Percentiles rank a stretch among this genome's conserved stretches.
Conservation (phyloP, 2,888 invertebrate species). For the Bruchidius siliquastri region DNA sequence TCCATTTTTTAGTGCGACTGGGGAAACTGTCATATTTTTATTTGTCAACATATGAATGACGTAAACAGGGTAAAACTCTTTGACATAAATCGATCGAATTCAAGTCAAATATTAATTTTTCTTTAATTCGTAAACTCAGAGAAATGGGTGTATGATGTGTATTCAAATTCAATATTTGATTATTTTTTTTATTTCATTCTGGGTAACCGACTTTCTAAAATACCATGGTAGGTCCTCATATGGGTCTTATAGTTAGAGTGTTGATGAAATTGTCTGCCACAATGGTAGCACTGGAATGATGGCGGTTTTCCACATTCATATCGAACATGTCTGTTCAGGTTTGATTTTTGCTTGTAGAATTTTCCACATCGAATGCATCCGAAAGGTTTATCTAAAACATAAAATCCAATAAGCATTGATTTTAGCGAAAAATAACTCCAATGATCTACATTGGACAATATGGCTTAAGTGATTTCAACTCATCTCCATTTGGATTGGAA, state of each 20-base stretch:
- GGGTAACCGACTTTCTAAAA: neutral
- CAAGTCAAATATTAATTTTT: no score
- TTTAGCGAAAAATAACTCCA: no score
- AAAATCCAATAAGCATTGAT: neutral
- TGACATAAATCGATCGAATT: no score
- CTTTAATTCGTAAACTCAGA: no score
- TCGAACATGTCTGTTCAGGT: conserved; percentile 44
- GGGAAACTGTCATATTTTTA: no score
- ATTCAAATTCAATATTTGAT: neutral
- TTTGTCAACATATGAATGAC: no score
- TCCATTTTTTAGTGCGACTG: no score
- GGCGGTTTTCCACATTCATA: conserved; percentile 48
- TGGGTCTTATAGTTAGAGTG: neutral
- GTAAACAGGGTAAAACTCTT: no score
- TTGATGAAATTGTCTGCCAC: neutral
- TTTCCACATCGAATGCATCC: conserved; percentile 40
- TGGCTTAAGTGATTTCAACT: no score
- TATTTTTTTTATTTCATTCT: neutral
- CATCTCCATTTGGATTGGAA: no score
- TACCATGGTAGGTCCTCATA: neutral
- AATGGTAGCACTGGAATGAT: conserved; percentile 29
- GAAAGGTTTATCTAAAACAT: conserved; percentile 4
- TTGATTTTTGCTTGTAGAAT: conserved; percentile 44
- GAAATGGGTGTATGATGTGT: no score
- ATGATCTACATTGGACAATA: no score